Conservation (phyloP, 2,797 vertebrate genomes). For the Oreortyx pictus region DNA sequence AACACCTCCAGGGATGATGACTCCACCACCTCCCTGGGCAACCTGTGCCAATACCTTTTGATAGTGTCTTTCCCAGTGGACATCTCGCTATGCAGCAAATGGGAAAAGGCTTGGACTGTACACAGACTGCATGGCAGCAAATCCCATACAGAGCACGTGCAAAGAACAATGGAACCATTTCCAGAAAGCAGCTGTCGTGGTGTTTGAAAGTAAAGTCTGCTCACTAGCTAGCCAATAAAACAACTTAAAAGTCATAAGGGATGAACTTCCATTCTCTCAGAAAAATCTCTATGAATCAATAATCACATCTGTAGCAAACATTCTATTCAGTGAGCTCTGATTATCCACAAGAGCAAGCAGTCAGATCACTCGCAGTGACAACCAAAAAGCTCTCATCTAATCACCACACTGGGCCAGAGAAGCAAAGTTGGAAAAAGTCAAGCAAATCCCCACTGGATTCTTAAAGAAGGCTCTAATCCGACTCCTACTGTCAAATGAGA, state of each 20-base stretch:
- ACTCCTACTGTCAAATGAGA: neutral
- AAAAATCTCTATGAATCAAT: neutral
- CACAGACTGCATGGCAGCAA: neutral
- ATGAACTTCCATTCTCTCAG: neutral
- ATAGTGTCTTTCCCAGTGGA: neutral
- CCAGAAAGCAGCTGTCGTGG: neutral
- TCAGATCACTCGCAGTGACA: neutral
- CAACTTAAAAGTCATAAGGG: neutral
- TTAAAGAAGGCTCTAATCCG: constrained; percentile 19
- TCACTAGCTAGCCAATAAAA: neutral
- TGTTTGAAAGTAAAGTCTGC: neutral
- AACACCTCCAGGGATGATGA: no score
- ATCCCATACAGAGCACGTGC: rapidly evolving
- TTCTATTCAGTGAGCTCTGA: neutral
- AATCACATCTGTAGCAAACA: neutral
- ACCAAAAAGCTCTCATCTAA: constrained; percentile 12
- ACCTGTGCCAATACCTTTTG: no score
- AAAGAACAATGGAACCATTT: neutral
- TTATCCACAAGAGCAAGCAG: neutral
- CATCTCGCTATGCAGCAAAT: neutral
- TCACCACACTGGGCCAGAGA: neutral
- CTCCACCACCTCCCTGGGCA: no score
- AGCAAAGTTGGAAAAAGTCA: neutral
- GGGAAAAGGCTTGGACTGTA: neutral
- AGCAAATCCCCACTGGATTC: constrained; percentile 5